These are phyloP conservation scores for Drosophila kohkoa DNA, from an alignment of 1,140 invertebrate species.

Conservation along the genomic window DNA sequence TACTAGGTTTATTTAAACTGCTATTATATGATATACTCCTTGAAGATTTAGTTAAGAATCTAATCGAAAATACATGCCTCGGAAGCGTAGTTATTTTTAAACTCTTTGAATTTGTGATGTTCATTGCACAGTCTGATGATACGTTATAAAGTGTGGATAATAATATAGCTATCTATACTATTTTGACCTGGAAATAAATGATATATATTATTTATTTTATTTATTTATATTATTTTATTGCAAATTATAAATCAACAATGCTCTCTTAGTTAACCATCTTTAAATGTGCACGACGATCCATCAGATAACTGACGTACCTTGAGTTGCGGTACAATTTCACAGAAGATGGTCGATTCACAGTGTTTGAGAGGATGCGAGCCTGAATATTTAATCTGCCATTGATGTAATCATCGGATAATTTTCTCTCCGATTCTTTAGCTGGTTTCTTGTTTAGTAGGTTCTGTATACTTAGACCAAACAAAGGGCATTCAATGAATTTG, in stretches of 20 bases:
- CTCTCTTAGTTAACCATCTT: not conserved
- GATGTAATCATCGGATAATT: constrained; percentile 33
- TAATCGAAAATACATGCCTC: no score
- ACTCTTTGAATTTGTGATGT: no score
- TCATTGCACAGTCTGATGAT: no score
- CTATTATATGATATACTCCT: no score
- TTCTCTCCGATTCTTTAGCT: not conserved
- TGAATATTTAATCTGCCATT: constrained; percentile 36
- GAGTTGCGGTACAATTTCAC: constrained; percentile 25
- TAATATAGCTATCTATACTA: no score
- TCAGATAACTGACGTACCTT: constrained; percentile 15
- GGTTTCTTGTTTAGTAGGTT: not conserved
- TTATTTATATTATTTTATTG: no score
- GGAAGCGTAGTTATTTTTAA: no score
- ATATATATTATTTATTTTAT: no score
- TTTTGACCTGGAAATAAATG: no score
- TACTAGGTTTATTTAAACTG: no score
- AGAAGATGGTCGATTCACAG: constrained; percentile 25
- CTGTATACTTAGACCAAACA: not conserved
- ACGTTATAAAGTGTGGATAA: no score
- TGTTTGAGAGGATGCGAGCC: constrained; percentile 34
- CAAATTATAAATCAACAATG: not conserved
- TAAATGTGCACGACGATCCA: constrained; percentile 7
- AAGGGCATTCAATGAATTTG: not conserved
- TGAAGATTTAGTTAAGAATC: no score